Conservation (phyloP, 2,113 vertebrate species). For the Entelurus aequoreus region DNA sequence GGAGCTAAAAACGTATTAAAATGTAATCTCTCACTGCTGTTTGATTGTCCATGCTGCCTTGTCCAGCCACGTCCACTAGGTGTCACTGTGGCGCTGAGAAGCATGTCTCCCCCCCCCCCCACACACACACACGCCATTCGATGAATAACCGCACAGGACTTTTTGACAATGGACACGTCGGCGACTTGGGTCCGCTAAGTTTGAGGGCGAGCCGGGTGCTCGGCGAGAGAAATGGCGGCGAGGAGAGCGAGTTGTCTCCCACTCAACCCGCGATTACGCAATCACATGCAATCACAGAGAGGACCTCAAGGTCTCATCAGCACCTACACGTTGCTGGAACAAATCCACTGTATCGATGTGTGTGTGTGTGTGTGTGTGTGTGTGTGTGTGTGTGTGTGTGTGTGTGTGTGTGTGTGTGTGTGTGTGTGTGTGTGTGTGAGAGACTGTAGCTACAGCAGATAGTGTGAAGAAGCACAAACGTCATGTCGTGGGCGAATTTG, state of each 20-base stretch:
- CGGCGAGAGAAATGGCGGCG: conserved; percentile 46
- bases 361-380: conserved; percentile 18
- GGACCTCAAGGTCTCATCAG: conserved; percentile 65
- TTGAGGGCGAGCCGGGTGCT: conserved; percentile 63
- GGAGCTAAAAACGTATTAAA: too few species aligned
- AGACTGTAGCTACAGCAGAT: conserved; percentile 40
- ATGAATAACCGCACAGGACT: conserved; percentile 26
- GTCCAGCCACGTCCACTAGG: background rate
- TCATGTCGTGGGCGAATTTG: conserved; percentile 53
- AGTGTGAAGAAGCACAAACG: conserved; percentile 42
- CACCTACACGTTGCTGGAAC: conserved; percentile 62
- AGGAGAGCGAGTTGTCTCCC: conserved; percentile 63
- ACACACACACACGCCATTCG: background rate
- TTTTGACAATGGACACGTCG: conserved; percentile 51
- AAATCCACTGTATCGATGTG: conserved; percentile 53
- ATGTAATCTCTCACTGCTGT: too few species aligned
- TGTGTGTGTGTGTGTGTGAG: conserved; percentile 2
- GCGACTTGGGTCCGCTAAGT: conserved; percentile 60
- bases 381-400: conserved; percentile 13
- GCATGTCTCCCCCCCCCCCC: too few species aligned
- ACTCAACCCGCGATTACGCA: conserved; percentile 66
- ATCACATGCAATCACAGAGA: conserved; percentile 65
- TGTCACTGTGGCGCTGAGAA: background rate
- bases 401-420: conserved; percentile 20
- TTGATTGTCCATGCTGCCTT: too few species aligned